Evolutionary conservation across 2,113 vertebrate genomes (phyloP), one percentile per base, ranked within the genome.

Genomic region (Rhynchomys soricoides): DNA sequence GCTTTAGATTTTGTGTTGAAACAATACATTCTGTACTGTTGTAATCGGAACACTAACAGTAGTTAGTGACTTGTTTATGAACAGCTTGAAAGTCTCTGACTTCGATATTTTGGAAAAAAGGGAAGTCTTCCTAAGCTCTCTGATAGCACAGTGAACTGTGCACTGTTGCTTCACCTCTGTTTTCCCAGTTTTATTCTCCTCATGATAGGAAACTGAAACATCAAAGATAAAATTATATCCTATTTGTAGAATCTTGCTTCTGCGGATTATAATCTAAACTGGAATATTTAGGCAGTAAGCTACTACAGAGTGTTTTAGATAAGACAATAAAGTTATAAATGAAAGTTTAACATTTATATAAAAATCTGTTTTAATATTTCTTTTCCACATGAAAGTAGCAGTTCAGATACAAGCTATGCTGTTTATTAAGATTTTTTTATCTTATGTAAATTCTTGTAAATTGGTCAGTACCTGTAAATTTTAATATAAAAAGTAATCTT

Each of bases 401-500:
- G 89, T 98, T 78, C 93, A 96, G 71, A 96, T 26, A 78, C 88
- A 96, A 96, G 79, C 52, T 96, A 86, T 82, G 96, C 94, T 98
- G 71, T 97, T 96, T 94, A 68, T 29, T 96, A 92, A 88, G 19
- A 73, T 91, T 96, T 93, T 43, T 77, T 93, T 88, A 11, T 78
- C 96, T 98, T 97, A 29, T 98, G 94, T 98, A 98, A 98, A 97
- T 98, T 96, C 97, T 97, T 98, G 90, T 98, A 97, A 98, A 96
- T 97, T 96, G 86, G 74, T 97, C 74, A 93, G 48, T 88, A 78
- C 78, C 88, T 98, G 88, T 98, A 97, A 97, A 98, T 90, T 95
- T 40, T 96, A 96, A 97, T 98, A 91, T 92, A 95, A 87, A 97
- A 97, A 91, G 11, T 95, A 97, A 96, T 94, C 52, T 59, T 97